These are phyloP conservation scores for Coendou prehensilis DNA, from an alignment of 2,797 vertebrate species.

Conservation along the genomic window DNA sequence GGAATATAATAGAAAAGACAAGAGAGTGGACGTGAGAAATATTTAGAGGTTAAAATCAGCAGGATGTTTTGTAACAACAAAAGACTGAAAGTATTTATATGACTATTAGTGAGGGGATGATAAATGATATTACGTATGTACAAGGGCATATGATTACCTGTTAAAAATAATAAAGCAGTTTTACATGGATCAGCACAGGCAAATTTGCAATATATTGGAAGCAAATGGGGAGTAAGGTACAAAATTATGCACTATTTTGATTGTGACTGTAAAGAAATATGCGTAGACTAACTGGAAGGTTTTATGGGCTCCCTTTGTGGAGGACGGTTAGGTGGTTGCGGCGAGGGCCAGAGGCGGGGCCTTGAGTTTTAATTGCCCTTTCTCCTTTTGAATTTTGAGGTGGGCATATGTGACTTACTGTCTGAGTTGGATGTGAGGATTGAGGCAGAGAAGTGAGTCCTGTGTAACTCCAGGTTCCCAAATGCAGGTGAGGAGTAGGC, in stretches of 20 bases:
- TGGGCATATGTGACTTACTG: neutral
- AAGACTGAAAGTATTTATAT: neutral
- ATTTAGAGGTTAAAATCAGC: neutral
- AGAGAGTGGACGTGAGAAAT: neutral
- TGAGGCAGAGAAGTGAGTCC: neutral
- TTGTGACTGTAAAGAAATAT: neutral
- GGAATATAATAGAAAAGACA: neutral
- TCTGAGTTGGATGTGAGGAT: neutral
- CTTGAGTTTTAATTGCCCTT: neutral
- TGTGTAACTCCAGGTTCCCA: neutral
- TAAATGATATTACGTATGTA: neutral
- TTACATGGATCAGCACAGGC: neutral
- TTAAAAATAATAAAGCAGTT: neutral
- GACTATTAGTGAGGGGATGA: neutral
- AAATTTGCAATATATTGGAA: neutral
- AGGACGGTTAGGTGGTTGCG: neutral
- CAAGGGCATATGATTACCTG: neutral
- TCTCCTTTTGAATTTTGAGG: neutral
- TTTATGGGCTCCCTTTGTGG: neutral
- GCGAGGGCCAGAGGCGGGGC: too few relatives aligned
- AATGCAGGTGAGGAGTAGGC: neutral
- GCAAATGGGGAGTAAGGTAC: neutral
- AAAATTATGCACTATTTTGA: neutral
- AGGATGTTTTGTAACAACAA: neutral
- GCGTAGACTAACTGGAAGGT: neutral